Evolutionary conservation across 1,140 invertebrate genomes (phyloP).

Genomic region (Apis dorsata): DNA sequence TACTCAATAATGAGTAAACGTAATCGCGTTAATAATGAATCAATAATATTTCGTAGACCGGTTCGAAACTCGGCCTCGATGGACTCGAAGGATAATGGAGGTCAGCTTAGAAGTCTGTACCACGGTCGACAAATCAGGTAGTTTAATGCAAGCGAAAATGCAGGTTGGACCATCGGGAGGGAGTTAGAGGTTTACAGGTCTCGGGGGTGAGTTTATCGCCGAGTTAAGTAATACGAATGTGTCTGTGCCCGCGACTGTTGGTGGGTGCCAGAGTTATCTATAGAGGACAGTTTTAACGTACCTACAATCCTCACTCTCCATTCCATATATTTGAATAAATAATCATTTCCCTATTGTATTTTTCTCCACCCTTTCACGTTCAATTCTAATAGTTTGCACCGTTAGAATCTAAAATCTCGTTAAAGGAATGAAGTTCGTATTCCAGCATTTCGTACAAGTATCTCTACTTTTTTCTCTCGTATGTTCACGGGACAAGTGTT

Average conservation of each 20-base stretch:
- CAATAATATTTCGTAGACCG: conserved; percentile 6
- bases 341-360: conserved; percentile 62
- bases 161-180: conserved; percentile 59
- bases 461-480: background rate
- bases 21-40: background rate
- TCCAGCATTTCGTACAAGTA: background rate
- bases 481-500: background rate
- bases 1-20: no score
- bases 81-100: conserved; percentile 54
- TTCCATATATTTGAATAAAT: conserved; percentile 68
- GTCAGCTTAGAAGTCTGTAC: conserved; percentile 61
- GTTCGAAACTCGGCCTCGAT: conserved; percentile 33
- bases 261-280: conserved; percentile 70
- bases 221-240: conserved; percentile 77
- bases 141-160: conserved; percentile 70
- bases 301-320: conserved; percentile 63
- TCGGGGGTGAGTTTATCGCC: conserved; percentile 74
- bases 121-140: conserved; percentile 68
- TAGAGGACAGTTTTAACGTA: conserved; percentile 68
- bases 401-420: background rate
- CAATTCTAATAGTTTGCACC: background rate
- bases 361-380: background rate
- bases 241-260: conserved; percentile 68
- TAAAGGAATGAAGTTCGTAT: background rate
- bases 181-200: conserved; percentile 71